These are phyloP conservation scores for Oscheius sp. DNA, from an alignment of 1,140 invertebrate species.

Conservation along the genomic window DNA sequence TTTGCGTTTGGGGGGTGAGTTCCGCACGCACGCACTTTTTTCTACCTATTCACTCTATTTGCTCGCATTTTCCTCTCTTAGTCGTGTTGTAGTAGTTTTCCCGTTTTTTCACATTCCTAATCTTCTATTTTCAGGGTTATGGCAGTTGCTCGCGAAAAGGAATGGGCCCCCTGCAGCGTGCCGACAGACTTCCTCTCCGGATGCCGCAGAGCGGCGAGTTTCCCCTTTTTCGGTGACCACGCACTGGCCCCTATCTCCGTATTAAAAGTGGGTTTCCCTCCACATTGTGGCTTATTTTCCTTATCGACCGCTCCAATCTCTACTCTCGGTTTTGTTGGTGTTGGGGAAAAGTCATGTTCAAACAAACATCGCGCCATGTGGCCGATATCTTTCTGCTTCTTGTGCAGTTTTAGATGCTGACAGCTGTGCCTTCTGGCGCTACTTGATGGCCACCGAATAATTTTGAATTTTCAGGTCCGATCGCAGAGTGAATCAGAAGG, in stretches of 20 bases:
- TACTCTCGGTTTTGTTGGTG: no score
- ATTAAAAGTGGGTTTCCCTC: constrained; percentile 2
- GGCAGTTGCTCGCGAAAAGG: constrained; percentile 4
- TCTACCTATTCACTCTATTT: background rate
- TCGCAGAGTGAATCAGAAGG: constrained; percentile 41
- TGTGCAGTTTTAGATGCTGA: no score
- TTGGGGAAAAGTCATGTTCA: no score
- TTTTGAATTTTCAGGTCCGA: constrained; percentile 32
- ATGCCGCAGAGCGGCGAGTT: constrained; percentile 27
- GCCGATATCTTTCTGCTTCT: background rate
- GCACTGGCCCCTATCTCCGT: constrained; percentile 6
- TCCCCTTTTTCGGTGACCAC: constrained; percentile 25
- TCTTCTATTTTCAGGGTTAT: constrained; percentile 3
- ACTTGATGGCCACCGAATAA: background rate
- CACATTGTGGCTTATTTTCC: background rate
- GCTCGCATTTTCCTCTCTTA: background rate
- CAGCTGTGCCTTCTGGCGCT: background rate
- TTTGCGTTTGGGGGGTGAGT: background rate
- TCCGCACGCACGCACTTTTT: no score
- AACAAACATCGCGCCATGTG: background rate
- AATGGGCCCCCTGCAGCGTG: background rate
- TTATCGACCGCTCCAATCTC: background rate
- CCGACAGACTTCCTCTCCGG: constrained; percentile 2
- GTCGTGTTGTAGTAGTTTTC: background rate
- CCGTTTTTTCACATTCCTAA: background rate